These are phyloP conservation scores for Probaryconus sp. DNA, from an alignment of 1,140 invertebrate genomes.

Conservation along the genomic window DNA sequence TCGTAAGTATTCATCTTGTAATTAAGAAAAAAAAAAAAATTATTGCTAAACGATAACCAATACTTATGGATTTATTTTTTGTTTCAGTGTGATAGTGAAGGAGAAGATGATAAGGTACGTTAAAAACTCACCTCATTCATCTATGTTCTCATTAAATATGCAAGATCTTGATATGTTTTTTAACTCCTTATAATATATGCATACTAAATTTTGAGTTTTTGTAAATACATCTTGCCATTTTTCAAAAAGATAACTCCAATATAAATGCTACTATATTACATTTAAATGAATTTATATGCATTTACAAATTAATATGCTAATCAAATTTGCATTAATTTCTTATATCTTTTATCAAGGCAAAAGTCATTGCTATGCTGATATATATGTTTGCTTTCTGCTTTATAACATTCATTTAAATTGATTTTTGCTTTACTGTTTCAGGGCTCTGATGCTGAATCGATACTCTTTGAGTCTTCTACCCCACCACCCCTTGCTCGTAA, in stretches of 20 bases:
- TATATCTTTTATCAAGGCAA: too few species aligned
- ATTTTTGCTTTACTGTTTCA: conserved; percentile 71
- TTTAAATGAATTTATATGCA: too few species aligned
- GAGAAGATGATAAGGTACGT: conserved; percentile 90
- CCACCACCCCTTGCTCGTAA: conserved; percentile 81
- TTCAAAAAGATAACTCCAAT: too few species aligned
- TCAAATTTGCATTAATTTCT: too few species aligned
- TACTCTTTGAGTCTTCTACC: conserved; percentile 84
- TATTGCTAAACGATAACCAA: conserved; percentile 47
- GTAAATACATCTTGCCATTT: too few species aligned
- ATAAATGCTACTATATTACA: too few species aligned
- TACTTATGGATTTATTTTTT: conserved; percentile 74
- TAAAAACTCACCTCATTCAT: neutral
- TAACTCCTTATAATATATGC: neutral
- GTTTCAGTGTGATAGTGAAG: conserved; percentile 93
- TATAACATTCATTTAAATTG: conserved; percentile 35
- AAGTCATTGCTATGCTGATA: too few species aligned
- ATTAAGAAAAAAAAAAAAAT: conserved; percentile 5
- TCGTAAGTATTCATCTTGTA: conserved; percentile 84
- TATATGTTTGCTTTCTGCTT: conserved; percentile 9
- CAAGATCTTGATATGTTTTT: conserved; percentile 10
- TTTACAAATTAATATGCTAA: too few species aligned
- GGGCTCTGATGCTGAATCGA: conserved; percentile 86
- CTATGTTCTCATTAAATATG: neutral
- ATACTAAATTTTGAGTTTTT: conserved; percentile 7